Evolutionary conservation across 1,140 invertebrate species (phyloP), one percentile per base, ranked within the genome.

Genomic region (Drosophila athabasca): DNA sequence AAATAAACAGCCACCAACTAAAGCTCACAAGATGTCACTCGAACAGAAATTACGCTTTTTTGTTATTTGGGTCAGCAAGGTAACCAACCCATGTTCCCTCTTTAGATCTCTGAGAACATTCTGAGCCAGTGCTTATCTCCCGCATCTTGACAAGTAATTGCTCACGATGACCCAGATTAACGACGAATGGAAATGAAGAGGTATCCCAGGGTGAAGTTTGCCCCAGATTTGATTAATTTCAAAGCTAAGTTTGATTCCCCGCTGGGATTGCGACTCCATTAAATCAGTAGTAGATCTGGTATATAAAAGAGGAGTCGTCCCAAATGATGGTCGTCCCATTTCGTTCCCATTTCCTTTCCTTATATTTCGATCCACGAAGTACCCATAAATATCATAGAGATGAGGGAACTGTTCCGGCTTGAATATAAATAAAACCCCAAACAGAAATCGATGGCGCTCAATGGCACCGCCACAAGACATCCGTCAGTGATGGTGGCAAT

Each of bases 401-500:
- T 39, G 35, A 5, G 35, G 6, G 41, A 22, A 31, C 24, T 17
- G 15, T n/a, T 26, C 35, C 11, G 35, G 35, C 35, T 13, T 39
- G 43, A n/a, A 17, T 11, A 46, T 29, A 57, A 58, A 54, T 61
- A 57, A 73, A 73, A 61, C 26, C 45, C 48, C 9, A 50, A 7
- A n/a, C 41, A 26, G 43, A 67, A 67, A 83, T 83, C 62, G 80
- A 84, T 84, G 66, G 54, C 57, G 51, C 57, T 58, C 48, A 60
- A 35, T 58, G 57, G 11, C 35, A 39, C 44, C 51, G 31, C 62
- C 79, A 48, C 65, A 69, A 66, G 57, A 55, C 51, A 69, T 69
- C 52, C 52, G 52, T 69, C 67, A 70, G 11, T 19, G 24, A 19
- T 22, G 45, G 51, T 31, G 44, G 44, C 8, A 26, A 26, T 31